These are phyloP conservation scores for Haemorhous mexicanus DNA, from an alignment of 2,113 vertebrate species.

Conservation along the genomic window DNA sequence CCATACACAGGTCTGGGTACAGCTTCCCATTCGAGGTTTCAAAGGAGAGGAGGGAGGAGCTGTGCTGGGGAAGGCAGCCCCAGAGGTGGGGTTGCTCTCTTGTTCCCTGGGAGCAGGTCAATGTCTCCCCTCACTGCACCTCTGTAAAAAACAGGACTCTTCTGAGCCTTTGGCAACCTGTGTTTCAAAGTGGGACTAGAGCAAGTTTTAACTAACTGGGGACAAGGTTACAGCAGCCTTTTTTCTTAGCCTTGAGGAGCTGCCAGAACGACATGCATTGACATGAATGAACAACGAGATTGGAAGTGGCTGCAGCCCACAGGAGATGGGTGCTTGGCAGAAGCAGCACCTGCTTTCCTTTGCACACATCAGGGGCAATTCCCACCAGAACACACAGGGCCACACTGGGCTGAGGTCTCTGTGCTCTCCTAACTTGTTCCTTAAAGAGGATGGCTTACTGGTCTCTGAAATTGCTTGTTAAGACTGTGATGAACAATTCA, in stretches of 20 bases:
- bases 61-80: background rate
- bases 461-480: background rate
- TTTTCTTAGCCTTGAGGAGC: background rate
- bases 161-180: background rate
- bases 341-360: background rate
- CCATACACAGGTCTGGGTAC: background rate
- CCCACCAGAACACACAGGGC: background rate
- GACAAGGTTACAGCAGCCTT: background rate
- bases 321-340: background rate
- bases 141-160: background rate
- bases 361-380: background rate
- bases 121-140: background rate
- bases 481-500: background rate
- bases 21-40: background rate
- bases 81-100: accelerated
- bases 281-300: background rate
- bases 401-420: background rate
- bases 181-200: background rate
- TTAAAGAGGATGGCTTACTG: background rate
- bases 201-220: background rate
- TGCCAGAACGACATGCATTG: background rate
- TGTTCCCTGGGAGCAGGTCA: accelerated
- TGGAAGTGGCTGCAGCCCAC: background rate
- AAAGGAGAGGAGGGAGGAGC: background rate
- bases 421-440: background rate